Conservation (phyloP, 2,113 vertebrate genomes). For the Maccullochella peelii region DNA sequence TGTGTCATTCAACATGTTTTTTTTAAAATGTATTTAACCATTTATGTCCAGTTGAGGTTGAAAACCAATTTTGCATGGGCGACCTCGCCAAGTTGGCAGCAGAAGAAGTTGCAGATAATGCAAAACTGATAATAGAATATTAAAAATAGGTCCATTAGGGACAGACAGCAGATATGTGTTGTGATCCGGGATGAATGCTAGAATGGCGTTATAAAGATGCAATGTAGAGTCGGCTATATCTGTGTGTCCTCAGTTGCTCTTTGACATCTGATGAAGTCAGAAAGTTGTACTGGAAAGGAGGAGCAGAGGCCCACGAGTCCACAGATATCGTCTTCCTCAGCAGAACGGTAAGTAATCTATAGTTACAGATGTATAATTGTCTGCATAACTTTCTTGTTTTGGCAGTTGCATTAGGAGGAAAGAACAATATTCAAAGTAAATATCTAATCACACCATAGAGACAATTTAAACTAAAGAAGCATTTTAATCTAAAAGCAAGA, state of each 20-base stretch:
- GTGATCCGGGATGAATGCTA: background rate
- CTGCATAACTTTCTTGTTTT: background rate
- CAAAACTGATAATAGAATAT: background rate
- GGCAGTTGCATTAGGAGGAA: too few species aligned
- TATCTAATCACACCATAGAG: background rate
- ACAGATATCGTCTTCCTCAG: conserved; percentile 88
- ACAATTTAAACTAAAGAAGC: background rate
- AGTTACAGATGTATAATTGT: background rate
- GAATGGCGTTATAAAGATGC: background rate
- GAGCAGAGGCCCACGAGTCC: conserved; percentile 90
- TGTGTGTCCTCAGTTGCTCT: conserved; percentile 83
- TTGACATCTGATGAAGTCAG: conserved; percentile 87
- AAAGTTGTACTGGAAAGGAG: conserved; percentile 86
- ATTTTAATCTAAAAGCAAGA: background rate
- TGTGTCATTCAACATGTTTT: too few species aligned
- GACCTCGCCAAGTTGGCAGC: background rate
- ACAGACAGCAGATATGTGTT: background rate
- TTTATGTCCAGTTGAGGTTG: too few species aligned
- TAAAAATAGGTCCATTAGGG: background rate
- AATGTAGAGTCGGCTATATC: background rate
- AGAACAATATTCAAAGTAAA: background rate
- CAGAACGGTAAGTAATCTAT: conserved; percentile 75
- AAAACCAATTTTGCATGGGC: too few species aligned
- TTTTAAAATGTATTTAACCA: too few species aligned
- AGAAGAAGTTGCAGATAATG: background rate